Evolutionary conservation across 2,888 invertebrate genomes (phyloP), one percentile per base, ranked within the genome.

Genomic region (Rhagophthalmus giganteus): DNA sequence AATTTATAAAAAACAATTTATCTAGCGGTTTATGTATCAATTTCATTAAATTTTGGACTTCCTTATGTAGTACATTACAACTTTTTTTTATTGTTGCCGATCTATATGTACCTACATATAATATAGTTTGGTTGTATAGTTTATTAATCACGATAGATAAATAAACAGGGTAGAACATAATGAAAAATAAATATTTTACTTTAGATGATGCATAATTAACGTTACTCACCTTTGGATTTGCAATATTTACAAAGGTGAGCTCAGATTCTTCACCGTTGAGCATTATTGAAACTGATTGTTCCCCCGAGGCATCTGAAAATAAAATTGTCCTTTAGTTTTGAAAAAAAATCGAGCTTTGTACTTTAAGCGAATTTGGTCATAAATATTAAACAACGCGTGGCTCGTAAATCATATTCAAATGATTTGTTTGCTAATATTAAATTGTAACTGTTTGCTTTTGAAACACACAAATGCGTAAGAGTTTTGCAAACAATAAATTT

Each of bases 231-330:
- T 86, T 87, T 34, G 81, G 78, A 70, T 81, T 86, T 56, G 81
- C 80, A 67, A 84, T 81, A 71, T 89, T 93, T 47, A 88, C 82
- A 74, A 96, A 94, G 67, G 87, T 87, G 57, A 96, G 78, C 73
- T 95, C 94, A 34, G 94, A 93, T 76, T 96, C 95, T 72, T 92
- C 90, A 2, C 91, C 93, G 67, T 96, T 94, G 68, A 96, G 80
- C 82, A 94, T 87, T 62, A 96, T 91, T 26, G 91, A 92, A 45
- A 96, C 92, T 48, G 91, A 89, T 74, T 92, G 88, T 65, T 92
- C 89, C 40, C 84, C 81, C 51, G 86, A 81, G 20, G 81, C 78
- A 74, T 88, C 88, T 87, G 82, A 4, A 79, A 79, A 52, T 47
- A 64, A 64, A 65, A 5, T 20, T 20, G 20, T 20, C 3, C 3